Conservation (phyloP, 2,113 vertebrate genomes). For the Rattus rattus region DNA sequence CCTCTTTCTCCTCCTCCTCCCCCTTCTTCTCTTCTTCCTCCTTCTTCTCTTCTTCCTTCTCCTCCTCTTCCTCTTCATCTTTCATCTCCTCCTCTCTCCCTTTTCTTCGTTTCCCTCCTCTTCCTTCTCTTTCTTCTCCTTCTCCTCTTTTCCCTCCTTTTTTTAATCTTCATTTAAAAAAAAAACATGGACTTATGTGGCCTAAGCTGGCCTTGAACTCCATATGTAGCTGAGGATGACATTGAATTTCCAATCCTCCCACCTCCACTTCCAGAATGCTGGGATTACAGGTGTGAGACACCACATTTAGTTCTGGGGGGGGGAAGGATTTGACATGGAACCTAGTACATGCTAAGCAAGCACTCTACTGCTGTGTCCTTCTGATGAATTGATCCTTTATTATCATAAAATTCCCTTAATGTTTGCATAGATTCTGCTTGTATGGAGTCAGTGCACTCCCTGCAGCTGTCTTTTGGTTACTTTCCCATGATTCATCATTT, state of each 20-base stretch:
- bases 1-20: too few relatives aligned
- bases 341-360: not conserved
- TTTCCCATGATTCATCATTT: not conserved
- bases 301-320: not conserved
- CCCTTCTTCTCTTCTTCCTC: not conserved
- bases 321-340: not conserved
- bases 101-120: not conserved
- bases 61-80: accelerated
- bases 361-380: not conserved
- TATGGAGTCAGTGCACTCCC: not conserved
- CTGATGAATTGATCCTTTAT: not conserved
- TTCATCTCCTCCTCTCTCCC: too few relatives aligned
- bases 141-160: not conserved
- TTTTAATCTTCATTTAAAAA: not conserved
- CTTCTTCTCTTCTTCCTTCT: accelerated
- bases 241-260: not conserved
- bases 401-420: constrained; percentile 29
- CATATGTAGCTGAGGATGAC: not conserved
- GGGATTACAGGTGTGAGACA: not conserved
- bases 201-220: not conserved
- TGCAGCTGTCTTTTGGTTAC: not conserved
- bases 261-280: not conserved
- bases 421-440: not conserved
- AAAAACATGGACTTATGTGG: not conserved
- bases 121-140: not conserved